phyloP scores from a whole-genome alignment of 1,140 invertebrate species.

The Drepana arcuata region DNA sequence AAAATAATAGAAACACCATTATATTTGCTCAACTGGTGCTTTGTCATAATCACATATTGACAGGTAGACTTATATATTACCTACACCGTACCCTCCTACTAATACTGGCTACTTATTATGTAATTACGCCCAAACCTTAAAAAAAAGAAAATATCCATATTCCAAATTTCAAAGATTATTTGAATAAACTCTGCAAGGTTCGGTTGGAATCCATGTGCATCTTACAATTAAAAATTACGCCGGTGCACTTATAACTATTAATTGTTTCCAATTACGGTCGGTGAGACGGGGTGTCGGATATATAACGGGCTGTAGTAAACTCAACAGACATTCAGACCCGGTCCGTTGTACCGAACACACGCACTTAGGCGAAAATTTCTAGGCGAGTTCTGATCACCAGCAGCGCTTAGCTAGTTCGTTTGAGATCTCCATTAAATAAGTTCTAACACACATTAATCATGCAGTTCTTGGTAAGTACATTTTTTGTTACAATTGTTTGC shows the following conservation, averaged over 20 bases:
- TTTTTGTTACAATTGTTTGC: conserved; percentile 6
- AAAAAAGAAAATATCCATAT: neutral
- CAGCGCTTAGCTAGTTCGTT: conserved; percentile 68
- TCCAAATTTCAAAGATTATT: neutral
- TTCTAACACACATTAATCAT: conserved; percentile 52
- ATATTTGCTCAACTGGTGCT: no score
- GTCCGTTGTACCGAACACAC: conserved; percentile 47
- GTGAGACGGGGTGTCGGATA: conserved; percentile 50
- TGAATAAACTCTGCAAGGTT: conserved; percentile 1
- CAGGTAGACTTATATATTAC: no score
- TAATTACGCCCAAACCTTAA: neutral
- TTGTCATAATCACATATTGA: conserved; percentile 8
- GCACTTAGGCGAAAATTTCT: conserved; percentile 65
- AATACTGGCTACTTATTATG: neutral
- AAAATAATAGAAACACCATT: conserved; percentile 15
- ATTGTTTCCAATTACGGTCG: conserved; percentile 62
- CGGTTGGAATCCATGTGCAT: conserved; percentile 27
- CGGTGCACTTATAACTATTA: conserved; percentile 54
- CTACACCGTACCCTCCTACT: no score
- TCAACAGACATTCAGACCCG: conserved; percentile 53
- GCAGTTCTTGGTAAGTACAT: conserved; percentile 61
- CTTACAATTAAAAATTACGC: conserved; percentile 46
- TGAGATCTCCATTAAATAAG: conserved; percentile 58
- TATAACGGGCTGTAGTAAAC: conserved; percentile 45
- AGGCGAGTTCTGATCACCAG: conserved; percentile 61